Evolutionary conservation across 2,113 vertebrate species (phyloP).

Genomic region (Arvicanthis niloticus): DNA sequence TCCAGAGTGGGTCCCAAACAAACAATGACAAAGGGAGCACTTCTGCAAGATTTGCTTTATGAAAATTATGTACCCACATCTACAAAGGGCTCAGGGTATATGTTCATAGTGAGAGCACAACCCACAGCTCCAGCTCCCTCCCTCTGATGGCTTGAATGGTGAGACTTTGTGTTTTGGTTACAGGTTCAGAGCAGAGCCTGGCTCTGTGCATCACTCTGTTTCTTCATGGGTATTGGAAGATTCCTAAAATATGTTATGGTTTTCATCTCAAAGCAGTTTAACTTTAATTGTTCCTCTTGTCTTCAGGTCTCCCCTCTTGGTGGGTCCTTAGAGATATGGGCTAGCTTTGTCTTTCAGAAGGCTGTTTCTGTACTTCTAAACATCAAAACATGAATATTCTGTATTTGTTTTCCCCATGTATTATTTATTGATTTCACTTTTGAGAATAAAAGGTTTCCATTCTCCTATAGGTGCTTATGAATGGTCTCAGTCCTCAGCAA

Average conservation of each 20-base stretch:
- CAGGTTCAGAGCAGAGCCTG: neutral
- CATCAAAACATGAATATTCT: too few species aligned
- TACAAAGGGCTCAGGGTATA: neutral
- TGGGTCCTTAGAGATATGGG: neutral
- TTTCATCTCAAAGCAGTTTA: neutral
- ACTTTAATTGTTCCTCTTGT: neutral
- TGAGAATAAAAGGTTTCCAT: neutral
- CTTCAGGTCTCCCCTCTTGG: neutral
- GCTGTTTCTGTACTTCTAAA: neutral
- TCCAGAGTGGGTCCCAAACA: neutral
- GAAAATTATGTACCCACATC: neutral
- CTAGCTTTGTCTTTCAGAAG: neutral
- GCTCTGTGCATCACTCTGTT: neutral
- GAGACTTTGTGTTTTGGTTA: neutral
- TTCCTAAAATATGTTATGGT: neutral
- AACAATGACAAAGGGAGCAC: too few species aligned
- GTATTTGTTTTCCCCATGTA: neutral
- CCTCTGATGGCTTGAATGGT: too few species aligned
- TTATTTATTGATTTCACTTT: neutral
- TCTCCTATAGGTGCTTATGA: neutral
- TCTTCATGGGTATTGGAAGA: neutral
- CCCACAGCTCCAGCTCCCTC: too few species aligned
- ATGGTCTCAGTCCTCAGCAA: neutral
- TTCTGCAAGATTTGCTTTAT: neutral
- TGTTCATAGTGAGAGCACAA: neutral